Evolutionary conservation across 2,113 vertebrate species (phyloP).

Genomic region (Xiphophorus couchianus): DNA sequence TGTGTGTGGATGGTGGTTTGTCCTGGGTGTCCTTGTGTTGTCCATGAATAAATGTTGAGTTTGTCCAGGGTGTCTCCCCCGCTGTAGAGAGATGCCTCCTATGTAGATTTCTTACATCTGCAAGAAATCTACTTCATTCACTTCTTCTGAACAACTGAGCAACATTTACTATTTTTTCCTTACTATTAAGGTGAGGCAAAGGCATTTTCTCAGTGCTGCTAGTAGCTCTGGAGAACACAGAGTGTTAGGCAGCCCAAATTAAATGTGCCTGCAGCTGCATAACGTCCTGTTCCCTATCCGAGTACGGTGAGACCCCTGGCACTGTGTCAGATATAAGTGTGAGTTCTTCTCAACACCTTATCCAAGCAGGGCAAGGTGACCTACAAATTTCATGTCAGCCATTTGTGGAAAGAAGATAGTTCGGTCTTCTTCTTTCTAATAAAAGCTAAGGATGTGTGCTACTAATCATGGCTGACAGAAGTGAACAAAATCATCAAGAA

Average conservation of each 20-base stretch:
- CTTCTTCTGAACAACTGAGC: neutral
- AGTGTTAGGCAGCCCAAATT: slow-evolving; percentile 59
- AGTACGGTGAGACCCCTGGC: slow-evolving; percentile 46
- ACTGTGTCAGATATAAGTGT: slow-evolving; percentile 38
- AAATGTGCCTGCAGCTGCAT: slow-evolving; percentile 48
- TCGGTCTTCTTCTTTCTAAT: slow-evolving; percentile 13
- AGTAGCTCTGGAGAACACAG: slow-evolving; percentile 48
- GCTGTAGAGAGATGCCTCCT: neutral
- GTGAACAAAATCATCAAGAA: neutral
- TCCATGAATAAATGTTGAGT: neutral
- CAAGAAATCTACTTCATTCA: neutral
- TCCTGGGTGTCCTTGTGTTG: neutral
- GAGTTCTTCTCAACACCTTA: slow-evolving; percentile 46
- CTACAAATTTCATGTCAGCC: slow-evolving; percentile 43
- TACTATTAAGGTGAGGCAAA: slow-evolving; percentile 20
- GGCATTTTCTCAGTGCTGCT: slow-evolving; percentile 36
- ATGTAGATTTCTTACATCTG: too few species aligned
- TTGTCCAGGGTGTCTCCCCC: neutral
- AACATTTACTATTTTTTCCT: neutral
- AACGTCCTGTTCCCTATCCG: slow-evolving; percentile 64
- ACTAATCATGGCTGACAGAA: neutral
- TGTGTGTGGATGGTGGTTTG: neutral
- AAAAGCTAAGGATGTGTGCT: slow-evolving; percentile 9
- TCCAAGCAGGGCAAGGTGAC: slow-evolving; percentile 62
- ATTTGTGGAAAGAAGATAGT: slow-evolving; percentile 23